Evolutionary conservation across 2,888 invertebrate genomes (phyloP).

Genomic region (Agriopis aurantiaria): DNA sequence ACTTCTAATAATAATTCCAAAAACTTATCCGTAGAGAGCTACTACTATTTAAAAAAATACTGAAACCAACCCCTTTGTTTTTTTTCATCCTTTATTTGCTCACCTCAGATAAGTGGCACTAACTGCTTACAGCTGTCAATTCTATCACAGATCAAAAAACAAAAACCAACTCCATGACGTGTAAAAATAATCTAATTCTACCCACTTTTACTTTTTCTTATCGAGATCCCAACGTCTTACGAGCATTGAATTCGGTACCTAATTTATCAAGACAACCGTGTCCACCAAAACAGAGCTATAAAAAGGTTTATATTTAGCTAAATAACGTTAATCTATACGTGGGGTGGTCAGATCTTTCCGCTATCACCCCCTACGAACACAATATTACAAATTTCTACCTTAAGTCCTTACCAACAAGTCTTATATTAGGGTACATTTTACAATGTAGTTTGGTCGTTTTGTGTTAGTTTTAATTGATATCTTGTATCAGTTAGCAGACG

Average conservation of each 20-base stretch:
- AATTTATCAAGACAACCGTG: constrained; percentile 82
- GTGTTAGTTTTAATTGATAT: constrained; percentile 66
- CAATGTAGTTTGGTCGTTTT: constrained; percentile 49
- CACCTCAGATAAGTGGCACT: not conserved
- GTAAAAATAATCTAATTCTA: constrained; percentile 59
- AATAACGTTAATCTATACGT: constrained; percentile 78
- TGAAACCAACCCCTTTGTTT: not conserved
- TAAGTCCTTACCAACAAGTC: not conserved
- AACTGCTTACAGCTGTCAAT: constrained; percentile 34
- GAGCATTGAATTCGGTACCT: constrained; percentile 65
- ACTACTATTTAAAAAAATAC: not conserved
- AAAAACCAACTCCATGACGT: constrained; percentile 57
- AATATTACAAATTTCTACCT: constrained; percentile 25
- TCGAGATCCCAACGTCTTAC: constrained; percentile 69
- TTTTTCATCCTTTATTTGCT: not conserved
- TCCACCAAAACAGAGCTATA: constrained; percentile 78
- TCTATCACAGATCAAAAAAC: constrained; percentile 26
- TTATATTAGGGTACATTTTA: constrained; percentile 16
- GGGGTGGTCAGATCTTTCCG: constrained; percentile 78
- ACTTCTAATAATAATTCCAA: not conserved
- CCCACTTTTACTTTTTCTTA: constrained; percentile 52
- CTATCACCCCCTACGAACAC: constrained; percentile 50
- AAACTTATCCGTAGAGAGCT: not conserved
- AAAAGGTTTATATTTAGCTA: constrained; percentile 79
- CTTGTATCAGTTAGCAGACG: constrained; percentile 80